Evolutionary conservation across 1,140 invertebrate genomes (phyloP), one percentile per base, ranked within the genome.

Genomic region (Lethocerus indicus): DNA sequence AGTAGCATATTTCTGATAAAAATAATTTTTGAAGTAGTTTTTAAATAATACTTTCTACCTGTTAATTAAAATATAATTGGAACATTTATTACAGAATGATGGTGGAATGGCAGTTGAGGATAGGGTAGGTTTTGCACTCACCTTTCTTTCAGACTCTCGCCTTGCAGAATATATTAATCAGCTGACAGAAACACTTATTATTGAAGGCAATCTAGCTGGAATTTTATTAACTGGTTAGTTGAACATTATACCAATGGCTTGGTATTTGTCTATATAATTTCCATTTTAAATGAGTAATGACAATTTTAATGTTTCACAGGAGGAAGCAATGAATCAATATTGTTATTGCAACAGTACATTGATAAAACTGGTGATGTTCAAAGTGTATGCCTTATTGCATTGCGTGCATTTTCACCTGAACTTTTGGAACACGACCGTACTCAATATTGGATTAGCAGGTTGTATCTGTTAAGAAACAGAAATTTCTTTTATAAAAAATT

Each of bases 321-420:
- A n/a, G 73, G 76, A 47, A 76, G 72, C 51, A 57, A 68, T 13
- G 79, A 85, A 56, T 81, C 81, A 35, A 71, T 95, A 26, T 75
- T 79, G 44, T 68, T 96, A 55, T 66, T 97, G 52, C 87, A 93
- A 63, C 76, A 76, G 54, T 94, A 92, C 68, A 71, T 96, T 54
- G 88, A 97, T 65, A 67, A 68, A n/a, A 85, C 85, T 0, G 83
- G 84, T 26, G 93, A 97, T 71, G 79, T 96, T 45, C 92, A 96
- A 68, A 90, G 87, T 24, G 87, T 83, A 2, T 79, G 84, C 61
- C 66, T 93, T 44, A 74, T 92, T 52, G 78, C 80, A 6, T 78
- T 89, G 24, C 67, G 79, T 64, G 80, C 75, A 57, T 80, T 76
- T 60, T 74, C 71, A 54, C 65, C 72, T 18, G 78, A 82, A 58